Percentiles rank a stretch among this genome's conserved stretches.
These are phyloP conservation scores for Eremophila alpestris DNA, from an alignment of 2,797 vertebrate species.

Conservation along the genomic window DNA sequence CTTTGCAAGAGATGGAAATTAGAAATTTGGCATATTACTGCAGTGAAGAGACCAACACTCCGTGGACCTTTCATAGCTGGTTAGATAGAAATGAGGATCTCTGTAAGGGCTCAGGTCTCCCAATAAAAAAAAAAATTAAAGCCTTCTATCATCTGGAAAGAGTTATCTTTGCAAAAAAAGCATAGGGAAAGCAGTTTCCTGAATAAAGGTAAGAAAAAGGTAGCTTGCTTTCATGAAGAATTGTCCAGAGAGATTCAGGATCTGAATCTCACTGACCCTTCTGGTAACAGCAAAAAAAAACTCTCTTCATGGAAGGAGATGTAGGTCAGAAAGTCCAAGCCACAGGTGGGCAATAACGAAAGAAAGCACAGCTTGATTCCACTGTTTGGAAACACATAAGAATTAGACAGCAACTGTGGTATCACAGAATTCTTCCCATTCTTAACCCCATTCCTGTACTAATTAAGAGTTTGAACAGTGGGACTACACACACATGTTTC, in stretches of 20 bases:
- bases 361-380: background rate
- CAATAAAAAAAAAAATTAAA: background rate
- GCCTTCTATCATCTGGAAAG: background rate
- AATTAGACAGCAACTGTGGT: background rate
- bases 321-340: background rate
- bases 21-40: background rate
- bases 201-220: background rate
- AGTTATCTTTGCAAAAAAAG: background rate
- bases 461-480: background rate
- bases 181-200: background rate
- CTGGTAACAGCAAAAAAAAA: background rate
- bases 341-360: background rate
- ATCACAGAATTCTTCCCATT: background rate
- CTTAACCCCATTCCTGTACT: background rate
- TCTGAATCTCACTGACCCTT: background rate
- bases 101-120: background rate
- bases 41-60: background rate
- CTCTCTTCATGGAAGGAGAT: background rate
- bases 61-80: background rate
- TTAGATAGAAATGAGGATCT: background rate
- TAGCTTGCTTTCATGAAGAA: fast-evolving
- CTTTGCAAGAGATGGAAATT: background rate
- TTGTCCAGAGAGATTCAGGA: background rate
- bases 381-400: background rate
- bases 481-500: background rate